Percentiles rank a stretch among this genome's conserved stretches.
Conservation (phyloP, 2,888 invertebrate species). For the Tipula vernalis region DNA sequence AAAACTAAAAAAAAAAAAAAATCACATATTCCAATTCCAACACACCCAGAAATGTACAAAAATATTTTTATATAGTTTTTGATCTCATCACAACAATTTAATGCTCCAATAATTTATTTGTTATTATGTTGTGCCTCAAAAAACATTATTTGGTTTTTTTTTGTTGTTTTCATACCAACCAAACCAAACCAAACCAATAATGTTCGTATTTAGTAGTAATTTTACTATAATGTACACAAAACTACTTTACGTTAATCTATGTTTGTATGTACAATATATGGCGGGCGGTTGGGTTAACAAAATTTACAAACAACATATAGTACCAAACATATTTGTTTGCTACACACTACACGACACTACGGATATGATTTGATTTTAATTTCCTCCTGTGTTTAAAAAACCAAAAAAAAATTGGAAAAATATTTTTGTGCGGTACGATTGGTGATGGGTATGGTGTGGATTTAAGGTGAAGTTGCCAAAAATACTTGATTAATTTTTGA, state of each 20-base stretch:
- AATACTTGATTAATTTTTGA: neutral
- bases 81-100: constrained; percentile 4
- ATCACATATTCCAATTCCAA: neutral
- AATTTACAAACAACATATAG: neutral
- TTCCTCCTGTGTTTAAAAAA: neutral
- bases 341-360: neutral
- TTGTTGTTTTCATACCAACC: neutral
- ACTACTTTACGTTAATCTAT: neutral
- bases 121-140: constrained; percentile 4
- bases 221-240: neutral
- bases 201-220: neutral
- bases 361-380: neutral
- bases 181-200: neutral
- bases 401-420: neutral
- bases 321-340: neutral
- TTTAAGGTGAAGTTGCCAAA: neutral
- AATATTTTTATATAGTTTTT: neutral
- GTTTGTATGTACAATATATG: neutral
- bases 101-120: constrained; percentile 4
- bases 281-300: neutral
- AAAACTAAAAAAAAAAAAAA: neutral
- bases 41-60: neutral
- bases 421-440: neutral
- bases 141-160: neutral
- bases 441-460: neutral